phyloP scores from a whole-genome alignment of 2,113 vertebrate genomes.

The Dolichallabes microphthalmus region DNA sequence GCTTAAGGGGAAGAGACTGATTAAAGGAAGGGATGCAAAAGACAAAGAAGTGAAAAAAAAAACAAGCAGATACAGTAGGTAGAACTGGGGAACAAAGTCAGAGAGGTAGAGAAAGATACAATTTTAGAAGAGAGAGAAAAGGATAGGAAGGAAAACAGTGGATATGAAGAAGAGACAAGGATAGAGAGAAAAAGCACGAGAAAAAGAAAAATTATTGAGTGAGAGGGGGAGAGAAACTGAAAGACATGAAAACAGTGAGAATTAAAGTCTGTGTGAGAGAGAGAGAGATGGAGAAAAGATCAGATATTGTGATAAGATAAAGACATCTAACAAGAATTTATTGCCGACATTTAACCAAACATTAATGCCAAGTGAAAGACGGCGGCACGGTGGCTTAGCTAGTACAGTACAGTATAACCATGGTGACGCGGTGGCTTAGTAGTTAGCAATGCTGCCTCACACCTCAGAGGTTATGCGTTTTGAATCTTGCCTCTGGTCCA shows the following conservation, averaged over 20 bases:
- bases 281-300: not conserved
- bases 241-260: constrained; percentile 23
- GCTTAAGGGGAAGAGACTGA: not conserved
- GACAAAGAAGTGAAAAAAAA: not conserved
- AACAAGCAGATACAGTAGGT: not conserved
- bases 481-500: too few relatives aligned
- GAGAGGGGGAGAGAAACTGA: not conserved
- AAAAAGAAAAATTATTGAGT: not conserved
- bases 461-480: too few relatives aligned
- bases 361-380: too few relatives aligned
- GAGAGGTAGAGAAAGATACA: not conserved
- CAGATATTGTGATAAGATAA: not conserved
- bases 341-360: too few relatives aligned
- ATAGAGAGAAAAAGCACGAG: not conserved
- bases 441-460: too few relatives aligned
- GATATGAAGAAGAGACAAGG: not conserved
- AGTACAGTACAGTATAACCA: too few relatives aligned
- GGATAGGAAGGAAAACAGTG: not conserved
- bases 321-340: too few relatives aligned
- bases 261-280: not conserved
- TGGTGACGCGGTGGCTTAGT: too few relatives aligned
- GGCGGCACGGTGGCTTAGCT: too few relatives aligned
- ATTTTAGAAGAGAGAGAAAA: not conserved
- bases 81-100: not conserved
- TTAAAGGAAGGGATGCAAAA: not conserved